Evolutionary conservation across 2,888 invertebrate species (phyloP).

Genomic region (Choristoneura rosaceana): DNA sequence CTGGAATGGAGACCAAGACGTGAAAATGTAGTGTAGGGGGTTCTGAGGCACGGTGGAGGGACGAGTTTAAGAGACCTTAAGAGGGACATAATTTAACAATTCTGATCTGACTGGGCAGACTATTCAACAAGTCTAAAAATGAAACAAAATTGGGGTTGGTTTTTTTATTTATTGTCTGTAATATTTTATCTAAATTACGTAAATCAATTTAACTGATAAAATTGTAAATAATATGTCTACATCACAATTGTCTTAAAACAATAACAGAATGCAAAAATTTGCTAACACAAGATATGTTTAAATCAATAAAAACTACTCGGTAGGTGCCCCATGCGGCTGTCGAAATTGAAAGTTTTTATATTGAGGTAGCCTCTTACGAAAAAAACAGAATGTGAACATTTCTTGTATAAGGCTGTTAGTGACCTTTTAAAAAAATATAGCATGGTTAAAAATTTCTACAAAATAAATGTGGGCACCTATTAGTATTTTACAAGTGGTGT

Average conservation of each 20-base stretch:
- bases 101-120: no score
- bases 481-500: slow-evolving; percentile 86
- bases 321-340: slow-evolving; percentile 56
- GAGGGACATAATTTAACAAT: no score
- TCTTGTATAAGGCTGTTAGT: slow-evolving; percentile 52
- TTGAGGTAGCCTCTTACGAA: slow-evolving; percentile 55
- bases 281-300: slow-evolving; percentile 48
- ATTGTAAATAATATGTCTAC: slow-evolving; percentile 56
- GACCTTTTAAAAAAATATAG: slow-evolving; percentile 52
- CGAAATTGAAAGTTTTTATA: slow-evolving; percentile 53
- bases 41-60: no score
- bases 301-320: slow-evolving; percentile 62
- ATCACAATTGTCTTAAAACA: slow-evolving; percentile 56
- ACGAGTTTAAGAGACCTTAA: no score
- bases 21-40: no score
- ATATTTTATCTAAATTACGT: slow-evolving; percentile 62
- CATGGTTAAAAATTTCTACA: slow-evolving; percentile 45
- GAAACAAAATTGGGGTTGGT: slow-evolving; percentile 49
- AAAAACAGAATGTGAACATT: slow-evolving; percentile 50
- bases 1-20: no score
- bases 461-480: slow-evolving; percentile 52
- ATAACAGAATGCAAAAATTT: slow-evolving; percentile 60
- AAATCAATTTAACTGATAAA: slow-evolving; percentile 57
- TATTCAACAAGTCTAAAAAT: slow-evolving; percentile 40
- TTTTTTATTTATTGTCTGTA: slow-evolving; percentile 58